Percentiles rank a stretch among this genome's conserved stretches.
Conservation (phyloP, 2,888 invertebrate genomes). For the Cheilosia vernalis region DNA sequence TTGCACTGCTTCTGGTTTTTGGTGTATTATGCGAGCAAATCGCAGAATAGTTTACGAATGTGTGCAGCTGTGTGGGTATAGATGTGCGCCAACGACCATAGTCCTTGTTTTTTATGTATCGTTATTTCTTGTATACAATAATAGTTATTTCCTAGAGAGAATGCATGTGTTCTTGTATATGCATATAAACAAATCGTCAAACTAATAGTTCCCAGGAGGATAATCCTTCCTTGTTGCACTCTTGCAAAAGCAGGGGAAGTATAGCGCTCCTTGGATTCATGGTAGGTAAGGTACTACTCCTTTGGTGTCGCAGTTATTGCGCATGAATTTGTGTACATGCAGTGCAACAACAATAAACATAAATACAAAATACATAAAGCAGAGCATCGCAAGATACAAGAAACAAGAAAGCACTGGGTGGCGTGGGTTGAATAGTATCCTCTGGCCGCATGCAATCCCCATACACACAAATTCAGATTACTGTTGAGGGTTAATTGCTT, state of each 20-base stretch:
- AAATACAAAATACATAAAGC: conserved; percentile 65
- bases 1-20: conserved; percentile 1
- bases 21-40: too few relatives aligned
- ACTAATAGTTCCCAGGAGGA: conserved; percentile 42
- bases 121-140: conserved; percentile 38
- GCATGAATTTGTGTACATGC: conserved; percentile 55
- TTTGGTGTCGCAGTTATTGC: conserved; percentile 29
- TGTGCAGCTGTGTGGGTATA: conserved; percentile 4
- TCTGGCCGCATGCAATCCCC: conserved; percentile 5
- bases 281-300: neutral
- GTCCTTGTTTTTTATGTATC: conserved; percentile 21
- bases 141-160: conserved; percentile 44
- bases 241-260: neutral
- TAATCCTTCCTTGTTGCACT: conserved; percentile 57
- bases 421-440: neutral
- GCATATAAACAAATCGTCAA: conserved; percentile 26
- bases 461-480: conserved; percentile 17
- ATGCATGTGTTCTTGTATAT: conserved; percentile 7
- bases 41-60: conserved; percentile 10
- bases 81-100: neutral
- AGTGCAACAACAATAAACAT: conserved; percentile 61
- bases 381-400: conserved; percentile 33
- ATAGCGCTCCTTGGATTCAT: neutral
- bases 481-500: conserved; percentile 9
- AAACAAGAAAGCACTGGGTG: conserved; percentile 18